These are phyloP conservation scores for Caenorhabditis zanzibari DNA, from an alignment of 2,888 invertebrate species.

Conservation along the genomic window DNA sequence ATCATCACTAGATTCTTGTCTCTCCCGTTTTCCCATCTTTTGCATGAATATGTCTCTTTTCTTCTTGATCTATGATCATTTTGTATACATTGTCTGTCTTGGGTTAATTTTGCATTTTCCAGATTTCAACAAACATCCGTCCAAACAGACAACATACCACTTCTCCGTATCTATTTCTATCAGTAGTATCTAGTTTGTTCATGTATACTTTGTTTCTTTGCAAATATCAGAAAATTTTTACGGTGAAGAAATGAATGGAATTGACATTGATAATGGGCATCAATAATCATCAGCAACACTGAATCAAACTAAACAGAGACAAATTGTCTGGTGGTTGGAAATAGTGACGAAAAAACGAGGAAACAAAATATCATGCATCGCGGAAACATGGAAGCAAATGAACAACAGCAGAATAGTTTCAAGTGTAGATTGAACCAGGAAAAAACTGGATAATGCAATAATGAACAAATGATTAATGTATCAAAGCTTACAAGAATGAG, in stretches of 20 bases:
- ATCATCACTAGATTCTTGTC: slow-evolving; percentile 32
- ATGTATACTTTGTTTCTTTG: slow-evolving; percentile 26
- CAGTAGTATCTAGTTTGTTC: slow-evolving; percentile 16
- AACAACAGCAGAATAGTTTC: background rate
- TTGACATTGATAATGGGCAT: slow-evolving; percentile 21
- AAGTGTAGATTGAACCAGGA: background rate
- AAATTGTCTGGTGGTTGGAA: slow-evolving; percentile 35
- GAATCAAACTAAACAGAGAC: slow-evolving; percentile 5
- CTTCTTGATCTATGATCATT: slow-evolving; percentile 32
- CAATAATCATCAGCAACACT: slow-evolving; percentile 20
- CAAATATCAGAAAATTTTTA: slow-evolving; percentile 15
- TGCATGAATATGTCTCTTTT: slow-evolving; percentile 15
- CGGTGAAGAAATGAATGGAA: slow-evolving; percentile 15
- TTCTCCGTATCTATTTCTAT: background rate
- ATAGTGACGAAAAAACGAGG: background rate
- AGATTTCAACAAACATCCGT: background rate
- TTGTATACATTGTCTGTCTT: background rate
- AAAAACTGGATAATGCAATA: background rate
- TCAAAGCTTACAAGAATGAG: no score
- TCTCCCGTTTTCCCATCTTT: slow-evolving; percentile 5
- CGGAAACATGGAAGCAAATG: background rate
- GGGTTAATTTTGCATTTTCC: background rate
- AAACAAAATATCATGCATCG: background rate
- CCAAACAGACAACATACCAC: slow-evolving; percentile 9
- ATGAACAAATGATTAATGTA: no score